Percentiles rank a stretch among this genome's conserved stretches.
Conservation (phyloP, 2,797 vertebrate genomes). For the Tapirus indicus region DNA sequence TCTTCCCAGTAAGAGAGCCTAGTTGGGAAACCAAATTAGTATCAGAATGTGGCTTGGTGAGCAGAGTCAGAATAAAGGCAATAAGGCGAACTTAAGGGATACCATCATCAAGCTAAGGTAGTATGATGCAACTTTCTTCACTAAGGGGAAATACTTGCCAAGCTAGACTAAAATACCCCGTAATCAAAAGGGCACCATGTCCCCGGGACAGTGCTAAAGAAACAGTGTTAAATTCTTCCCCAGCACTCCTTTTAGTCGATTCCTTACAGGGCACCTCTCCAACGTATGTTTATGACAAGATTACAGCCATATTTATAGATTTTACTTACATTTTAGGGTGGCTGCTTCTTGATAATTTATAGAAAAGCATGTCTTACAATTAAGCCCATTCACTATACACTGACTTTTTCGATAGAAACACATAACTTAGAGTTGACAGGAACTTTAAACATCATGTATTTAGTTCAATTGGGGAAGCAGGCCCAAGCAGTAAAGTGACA, state of each 20-base stretch:
- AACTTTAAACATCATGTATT: background rate
- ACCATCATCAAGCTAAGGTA: background rate
- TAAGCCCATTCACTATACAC: background rate
- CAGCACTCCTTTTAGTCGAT: background rate
- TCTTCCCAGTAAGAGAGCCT: constrained; percentile 66
- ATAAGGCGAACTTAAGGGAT: background rate
- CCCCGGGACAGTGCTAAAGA: background rate
- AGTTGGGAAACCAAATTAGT: constrained; percentile 61
- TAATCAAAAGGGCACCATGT: background rate
- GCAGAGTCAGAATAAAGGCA: constrained; percentile 9
- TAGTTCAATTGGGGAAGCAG: background rate
- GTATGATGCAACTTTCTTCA: background rate
- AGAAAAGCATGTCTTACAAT: background rate
- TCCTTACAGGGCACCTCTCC: background rate
- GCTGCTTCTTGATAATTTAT: constrained; percentile 9
- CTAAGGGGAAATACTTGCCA: background rate
- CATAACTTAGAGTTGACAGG: background rate
- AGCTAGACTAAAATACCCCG: background rate
- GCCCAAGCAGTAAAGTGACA: background rate
- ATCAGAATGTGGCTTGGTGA: constrained; percentile 28
- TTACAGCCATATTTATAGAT: background rate
- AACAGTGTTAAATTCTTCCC: background rate
- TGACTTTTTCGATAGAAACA: background rate
- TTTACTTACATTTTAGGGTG: background rate
- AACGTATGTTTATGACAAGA: background rate